Conservation (phyloP, 2,113 vertebrate species). For the Stictonetta naevosa region DNA sequence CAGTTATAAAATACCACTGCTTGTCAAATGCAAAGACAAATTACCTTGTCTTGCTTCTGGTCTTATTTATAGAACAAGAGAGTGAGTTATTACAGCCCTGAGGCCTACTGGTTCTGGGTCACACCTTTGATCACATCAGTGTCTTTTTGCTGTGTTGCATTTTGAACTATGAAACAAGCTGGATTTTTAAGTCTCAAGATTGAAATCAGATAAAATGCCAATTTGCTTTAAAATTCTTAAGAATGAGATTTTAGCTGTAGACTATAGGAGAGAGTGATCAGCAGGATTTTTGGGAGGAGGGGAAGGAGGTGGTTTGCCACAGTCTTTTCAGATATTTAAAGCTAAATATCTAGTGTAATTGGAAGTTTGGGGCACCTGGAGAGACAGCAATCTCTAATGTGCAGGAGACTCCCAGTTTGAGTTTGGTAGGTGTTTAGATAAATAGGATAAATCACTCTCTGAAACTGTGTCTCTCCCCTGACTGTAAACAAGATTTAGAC, state of each 20-base stretch:
- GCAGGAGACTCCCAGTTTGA: neutral
- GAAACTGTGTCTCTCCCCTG: neutral
- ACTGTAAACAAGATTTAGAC: neutral
- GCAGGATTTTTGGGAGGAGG: neutral
- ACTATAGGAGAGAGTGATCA: neutral
- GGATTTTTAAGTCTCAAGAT: neutral
- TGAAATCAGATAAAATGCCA: neutral
- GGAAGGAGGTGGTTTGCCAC: neutral
- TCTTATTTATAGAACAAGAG: conserved; percentile 1
- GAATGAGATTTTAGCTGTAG: neutral
- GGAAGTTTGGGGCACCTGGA: neutral
- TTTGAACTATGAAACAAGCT: neutral
- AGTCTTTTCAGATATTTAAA: neutral
- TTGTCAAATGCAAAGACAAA: conserved; percentile 47
- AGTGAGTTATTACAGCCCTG: neutral
- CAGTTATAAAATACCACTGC: conserved; percentile 14
- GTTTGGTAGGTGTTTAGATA: neutral
- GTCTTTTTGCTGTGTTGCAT: neutral
- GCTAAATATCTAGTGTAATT: neutral
- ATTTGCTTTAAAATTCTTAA: neutral
- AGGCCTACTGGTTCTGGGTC: neutral
- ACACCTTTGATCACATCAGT: neutral
- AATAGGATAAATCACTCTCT: neutral
- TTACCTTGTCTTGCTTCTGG: neutral
- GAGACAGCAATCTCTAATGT: neutral